Evolutionary conservation across 1,140 invertebrate genomes (phyloP).

Genomic region (Cecropterus lyciades): DNA sequence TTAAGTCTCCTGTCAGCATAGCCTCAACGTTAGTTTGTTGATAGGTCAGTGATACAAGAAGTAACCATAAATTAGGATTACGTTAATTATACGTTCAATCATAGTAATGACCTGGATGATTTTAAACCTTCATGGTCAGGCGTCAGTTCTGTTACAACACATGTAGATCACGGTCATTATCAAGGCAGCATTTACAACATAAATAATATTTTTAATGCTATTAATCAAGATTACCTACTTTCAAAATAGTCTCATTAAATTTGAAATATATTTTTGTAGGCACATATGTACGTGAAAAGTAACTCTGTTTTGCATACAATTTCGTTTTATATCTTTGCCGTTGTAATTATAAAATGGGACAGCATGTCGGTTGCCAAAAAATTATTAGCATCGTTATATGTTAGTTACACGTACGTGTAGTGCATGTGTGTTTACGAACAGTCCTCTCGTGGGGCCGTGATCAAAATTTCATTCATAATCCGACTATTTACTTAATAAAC

Average conservation of each 20-base stretch:
- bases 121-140: slow-evolving; percentile 2
- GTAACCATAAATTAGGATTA: no score
- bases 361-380: slow-evolving; percentile 20
- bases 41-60: no score
- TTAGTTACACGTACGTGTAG: not conserved
- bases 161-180: not conserved
- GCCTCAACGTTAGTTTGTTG: no score
- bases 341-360: slow-evolving; percentile 1
- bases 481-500: slow-evolving; percentile 21
- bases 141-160: not conserved
- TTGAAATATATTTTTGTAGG: no score
- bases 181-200: not conserved
- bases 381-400: slow-evolving; percentile 9
- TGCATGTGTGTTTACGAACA: not conserved
- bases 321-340: not conserved
- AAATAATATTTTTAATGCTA: no score
- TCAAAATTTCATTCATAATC: slow-evolving; percentile 24
- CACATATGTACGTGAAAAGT: no score
- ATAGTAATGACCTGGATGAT: not conserved
- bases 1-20: no score
- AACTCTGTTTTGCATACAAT: not conserved
- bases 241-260: no score
- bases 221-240: no score
- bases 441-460: not conserved
- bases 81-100: no score